Conservation (phyloP, 1,140 invertebrate genomes). For the Goniozus legneri region DNA sequence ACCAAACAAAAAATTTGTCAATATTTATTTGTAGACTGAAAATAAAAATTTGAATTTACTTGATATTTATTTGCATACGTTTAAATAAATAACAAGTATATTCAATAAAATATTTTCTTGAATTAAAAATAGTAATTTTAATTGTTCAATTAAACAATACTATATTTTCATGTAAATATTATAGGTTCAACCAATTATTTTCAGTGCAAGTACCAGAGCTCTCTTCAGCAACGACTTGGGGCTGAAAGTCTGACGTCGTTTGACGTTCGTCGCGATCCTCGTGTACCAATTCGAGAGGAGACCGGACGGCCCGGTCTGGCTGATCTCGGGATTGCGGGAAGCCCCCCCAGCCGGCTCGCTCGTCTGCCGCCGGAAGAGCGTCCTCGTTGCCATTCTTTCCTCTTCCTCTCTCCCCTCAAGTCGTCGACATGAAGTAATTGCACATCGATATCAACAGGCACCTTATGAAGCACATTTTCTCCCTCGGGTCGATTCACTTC, state of each 20-base stretch:
- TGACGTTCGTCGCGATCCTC: slow-evolving; percentile 50
- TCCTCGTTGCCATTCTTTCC: slow-evolving; percentile 13
- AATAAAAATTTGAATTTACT: too few species aligned
- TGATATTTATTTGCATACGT: too few species aligned
- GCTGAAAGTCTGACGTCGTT: slow-evolving; percentile 47
- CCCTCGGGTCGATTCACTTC: too few species aligned
- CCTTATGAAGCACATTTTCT: slow-evolving; percentile 18
- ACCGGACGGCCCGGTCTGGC: slow-evolving; percentile 42
- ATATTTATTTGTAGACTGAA: too few species aligned
- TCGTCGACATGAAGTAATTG: slow-evolving; percentile 15
- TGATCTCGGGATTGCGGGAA: slow-evolving; percentile 19
- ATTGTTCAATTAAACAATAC: too few species aligned
- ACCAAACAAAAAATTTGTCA: too few species aligned
- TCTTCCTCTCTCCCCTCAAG: slow-evolving; percentile 15
- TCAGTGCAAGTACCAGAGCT: slow-evolving; percentile 47
- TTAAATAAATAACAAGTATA: too few species aligned
- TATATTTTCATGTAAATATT: too few species aligned
- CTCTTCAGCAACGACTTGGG: slow-evolving; percentile 49
- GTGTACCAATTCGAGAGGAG: slow-evolving; percentile 52
- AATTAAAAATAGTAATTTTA: too few species aligned
- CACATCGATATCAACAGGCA: slow-evolving; percentile 26
- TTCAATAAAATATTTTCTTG: too few species aligned
- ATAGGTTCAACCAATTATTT: too few species aligned
- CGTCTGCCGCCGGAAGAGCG: slow-evolving; percentile 42
- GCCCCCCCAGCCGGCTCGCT: slow-evolving; percentile 36